Base-by-base conservation (phyloP, 37 sponge, comb jelly and placozoan genomes). In the Oscarella lobularis region DNA sequence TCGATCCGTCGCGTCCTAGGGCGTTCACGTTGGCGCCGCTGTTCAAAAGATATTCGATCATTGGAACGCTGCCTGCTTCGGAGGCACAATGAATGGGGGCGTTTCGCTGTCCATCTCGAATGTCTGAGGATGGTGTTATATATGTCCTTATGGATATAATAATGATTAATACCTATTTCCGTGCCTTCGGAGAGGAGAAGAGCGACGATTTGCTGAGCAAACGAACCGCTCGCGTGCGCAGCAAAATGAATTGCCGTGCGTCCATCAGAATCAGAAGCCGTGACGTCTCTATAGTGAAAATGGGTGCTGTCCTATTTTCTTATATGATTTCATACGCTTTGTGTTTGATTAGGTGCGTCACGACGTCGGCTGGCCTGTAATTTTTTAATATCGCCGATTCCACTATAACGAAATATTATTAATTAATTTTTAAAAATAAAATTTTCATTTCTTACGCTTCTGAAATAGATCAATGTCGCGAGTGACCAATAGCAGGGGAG, bases 401-500 rank as follows among this genome's bases (percentile, higher is more conserved):
- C 39, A 91, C 86, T 87, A 68, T 33, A 83, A 37, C 0, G 20
- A 36, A 35, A 80, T 27, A 60, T n/a, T 33, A n/a, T 27, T 4
- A 73, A 77, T 6, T 70, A 74, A 74, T 74, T 74, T 3, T 9
- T 6, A 74, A 5, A 5, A 34, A 69, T 35, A 69, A 75, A 31
- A 31, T 30, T 6, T 39, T 3, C 2, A 33, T 1, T 31, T 40
- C 66, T 35, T 76, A 90, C 90, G 78, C 73, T 90, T 76, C 27
- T 84, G 84, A 84, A 93, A 93, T 54, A 90, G 40, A 31, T 40
- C 31, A 3, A 86, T 79, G 74, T 93, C 94, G 67, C 83, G 74
- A 3, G 94, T 93, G 0, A 90, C 94, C 36, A 93, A 72, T n/a
- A 93, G 77, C 71, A 93, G 78, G 29, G 94, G 94, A 41, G 94